phyloP scores from a whole-genome alignment of 2,888 invertebrate genomes.

The Syrphus vitripennis region DNA sequence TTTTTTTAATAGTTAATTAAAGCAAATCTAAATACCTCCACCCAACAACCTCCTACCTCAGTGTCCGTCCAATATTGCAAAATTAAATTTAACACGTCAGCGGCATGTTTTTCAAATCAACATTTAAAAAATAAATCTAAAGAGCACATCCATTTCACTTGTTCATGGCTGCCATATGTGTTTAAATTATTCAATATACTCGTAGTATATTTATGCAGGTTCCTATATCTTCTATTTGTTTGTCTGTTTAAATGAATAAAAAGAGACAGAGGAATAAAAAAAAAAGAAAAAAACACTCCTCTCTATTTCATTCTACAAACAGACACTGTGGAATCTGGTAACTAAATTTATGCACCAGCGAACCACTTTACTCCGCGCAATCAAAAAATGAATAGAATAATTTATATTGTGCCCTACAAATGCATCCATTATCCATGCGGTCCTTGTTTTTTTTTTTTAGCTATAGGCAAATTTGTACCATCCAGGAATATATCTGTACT shows the following conservation, averaged over 20 bases:
- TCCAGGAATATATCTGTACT: background rate
- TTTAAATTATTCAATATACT: conserved; percentile 25
- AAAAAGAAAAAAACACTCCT: conserved; percentile 20
- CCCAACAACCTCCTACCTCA: background rate
- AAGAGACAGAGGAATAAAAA: background rate
- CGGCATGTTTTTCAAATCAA: conserved; percentile 29
- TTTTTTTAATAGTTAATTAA: conserved; percentile 7
- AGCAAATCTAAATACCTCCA: conserved; percentile 18
- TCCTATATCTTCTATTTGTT: background rate
- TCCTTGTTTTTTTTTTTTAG: conserved; percentile 22
- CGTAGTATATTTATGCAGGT: no score
- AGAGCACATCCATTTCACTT: background rate
- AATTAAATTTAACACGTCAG: conserved; percentile 16
- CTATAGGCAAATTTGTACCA: conserved; percentile 24
- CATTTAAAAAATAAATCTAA: conserved; percentile 9
- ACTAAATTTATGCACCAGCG: conserved; percentile 64
- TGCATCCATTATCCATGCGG: conserved; percentile 41
- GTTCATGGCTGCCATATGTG: conserved; percentile 19
- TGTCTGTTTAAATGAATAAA: background rate
- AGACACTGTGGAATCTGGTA: conserved; percentile 56
- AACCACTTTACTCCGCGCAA: conserved; percentile 57
- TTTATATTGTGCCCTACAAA: conserved; percentile 51
- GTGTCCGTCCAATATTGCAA: background rate
- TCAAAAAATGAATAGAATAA: conserved; percentile 58
- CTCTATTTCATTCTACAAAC: conserved; percentile 50